Base-by-base conservation (phyloP, 2,888 invertebrate genomes). In the Drosophila nigritarsus region DNA sequence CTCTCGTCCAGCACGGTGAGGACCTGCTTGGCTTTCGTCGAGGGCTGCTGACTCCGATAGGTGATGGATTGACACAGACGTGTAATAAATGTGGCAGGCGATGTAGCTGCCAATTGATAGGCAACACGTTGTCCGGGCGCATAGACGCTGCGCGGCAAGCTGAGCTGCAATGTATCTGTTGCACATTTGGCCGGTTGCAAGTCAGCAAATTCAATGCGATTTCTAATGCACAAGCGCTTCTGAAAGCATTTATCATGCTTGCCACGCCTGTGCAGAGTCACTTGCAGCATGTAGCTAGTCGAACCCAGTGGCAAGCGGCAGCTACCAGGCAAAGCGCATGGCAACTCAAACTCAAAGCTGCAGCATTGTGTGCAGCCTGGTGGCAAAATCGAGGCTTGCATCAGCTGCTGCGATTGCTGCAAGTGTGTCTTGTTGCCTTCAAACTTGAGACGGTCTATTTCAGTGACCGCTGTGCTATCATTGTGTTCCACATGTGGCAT, bases 121-220 rank as follows among this genome's bases (percentile, higher is more conserved):
- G 32, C 30, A 6, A 90, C 69, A 13, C 38, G 56, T 42, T 90
- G 90, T 0, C 91, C 91, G 0, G 90, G 90, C 54, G 82, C 89
- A 64, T 70, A 90, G 9, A 82, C 73, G 58, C 69, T 86, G 40
- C 87, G 85, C 1, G 81, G 55, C n/a, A 89, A 36, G n/a, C 24
- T 48, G 0, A 87, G 72, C 0, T 32, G 13, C 27, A 73, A 15
- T 2, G 51, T 36, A n/a, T 30, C 6, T 6, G 18, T 38, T 5
- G 54, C 55, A 34, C 15, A 20, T 32, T 4, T 49, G 9, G 68
- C 67, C 0, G 87, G 79, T 13, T 24, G 42, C 15, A 78, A 55
- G 2, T 84, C 70, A 6, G 11, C 42, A 0, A 90, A 65, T 27
- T 90, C 82, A 36, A 90, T 50, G 30, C 76, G 75, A 4, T 75